Evolutionary conservation across 2,113 vertebrate genomes (phyloP).

Genomic region (Camarhynchus parvulus): DNA sequence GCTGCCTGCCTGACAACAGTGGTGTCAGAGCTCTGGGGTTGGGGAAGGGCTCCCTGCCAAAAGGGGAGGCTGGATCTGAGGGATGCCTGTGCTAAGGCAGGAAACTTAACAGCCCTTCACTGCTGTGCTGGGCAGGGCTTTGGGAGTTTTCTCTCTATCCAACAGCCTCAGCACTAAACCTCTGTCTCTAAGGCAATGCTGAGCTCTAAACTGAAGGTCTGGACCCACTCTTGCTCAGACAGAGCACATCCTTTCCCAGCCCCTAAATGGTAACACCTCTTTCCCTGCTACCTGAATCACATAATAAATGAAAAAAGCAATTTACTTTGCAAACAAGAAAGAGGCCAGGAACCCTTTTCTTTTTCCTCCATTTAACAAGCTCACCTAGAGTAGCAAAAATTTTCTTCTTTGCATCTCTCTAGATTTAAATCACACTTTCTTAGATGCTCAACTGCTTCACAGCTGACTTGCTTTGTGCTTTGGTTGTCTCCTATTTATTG

Average conservation of each 20-base stretch:
- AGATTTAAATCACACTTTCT: neutral
- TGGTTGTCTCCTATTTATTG: neutral
- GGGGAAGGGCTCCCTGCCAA: neutral
- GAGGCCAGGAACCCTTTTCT: neutral
- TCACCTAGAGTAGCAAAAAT: neutral
- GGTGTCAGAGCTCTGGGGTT: neutral
- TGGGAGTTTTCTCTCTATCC: neutral
- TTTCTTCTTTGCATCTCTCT: neutral
- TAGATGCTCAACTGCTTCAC: neutral
- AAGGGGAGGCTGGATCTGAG: rapidly evolving
- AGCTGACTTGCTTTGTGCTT: neutral
- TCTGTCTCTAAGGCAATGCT: neutral
- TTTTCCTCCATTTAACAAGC: neutral
- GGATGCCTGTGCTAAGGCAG: neutral
- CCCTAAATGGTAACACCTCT: neutral
- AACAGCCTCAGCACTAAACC: neutral
- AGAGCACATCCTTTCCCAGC: neutral
- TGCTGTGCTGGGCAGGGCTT: neutral
- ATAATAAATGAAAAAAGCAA: neutral
- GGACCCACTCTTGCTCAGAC: neutral
- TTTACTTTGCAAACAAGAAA: neutral
- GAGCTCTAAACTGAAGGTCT: neutral
- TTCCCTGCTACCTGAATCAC: neutral
- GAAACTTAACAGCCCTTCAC: neutral
- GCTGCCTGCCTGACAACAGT: neutral